phyloP scores from a whole-genome alignment of 2,113 vertebrate genomes.

The Crocuta crocuta region DNA sequence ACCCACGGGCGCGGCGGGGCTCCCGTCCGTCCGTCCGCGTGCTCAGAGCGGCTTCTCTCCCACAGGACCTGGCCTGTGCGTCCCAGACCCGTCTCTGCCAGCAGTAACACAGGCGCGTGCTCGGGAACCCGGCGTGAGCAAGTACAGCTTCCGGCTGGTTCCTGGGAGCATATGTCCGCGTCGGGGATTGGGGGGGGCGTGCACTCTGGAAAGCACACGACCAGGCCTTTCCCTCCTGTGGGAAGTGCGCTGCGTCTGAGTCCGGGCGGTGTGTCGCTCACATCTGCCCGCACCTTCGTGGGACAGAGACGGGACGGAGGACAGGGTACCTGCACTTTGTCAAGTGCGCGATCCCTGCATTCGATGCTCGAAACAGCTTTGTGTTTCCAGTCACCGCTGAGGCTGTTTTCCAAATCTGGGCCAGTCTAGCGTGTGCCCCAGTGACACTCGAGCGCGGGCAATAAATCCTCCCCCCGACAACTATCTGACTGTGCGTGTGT shows the following conservation, averaged over 20 bases:
- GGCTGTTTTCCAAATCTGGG: not conserved
- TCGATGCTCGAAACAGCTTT: not conserved
- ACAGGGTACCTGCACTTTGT: not conserved
- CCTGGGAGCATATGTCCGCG: fast-evolving
- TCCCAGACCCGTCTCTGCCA: conserved; percentile 31
- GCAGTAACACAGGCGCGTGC: not conserved
- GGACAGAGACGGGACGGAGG: not conserved
- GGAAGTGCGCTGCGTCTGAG: no score
- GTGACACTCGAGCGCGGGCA: no score
- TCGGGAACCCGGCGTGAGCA: not conserved
- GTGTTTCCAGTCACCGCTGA: not conserved
- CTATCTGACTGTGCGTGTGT: not conserved
- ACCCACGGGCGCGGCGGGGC: fast-evolving
- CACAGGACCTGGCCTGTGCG: conserved; percentile 28
- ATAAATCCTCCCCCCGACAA: not conserved
- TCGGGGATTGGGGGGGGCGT: fast-evolving
- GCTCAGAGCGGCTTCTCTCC: not conserved
- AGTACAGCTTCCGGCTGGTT: fast-evolving
- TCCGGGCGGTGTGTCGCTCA: not conserved
- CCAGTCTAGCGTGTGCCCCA: fast-evolving
- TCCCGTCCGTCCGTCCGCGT: fast-evolving
- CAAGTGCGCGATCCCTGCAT: not conserved
- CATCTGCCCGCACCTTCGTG: fast-evolving
- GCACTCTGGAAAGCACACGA: not conserved
- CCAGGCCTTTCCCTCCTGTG: not conserved